Conservation (phyloP, 1,140 invertebrate genomes). For the Lerema accius region DNA sequence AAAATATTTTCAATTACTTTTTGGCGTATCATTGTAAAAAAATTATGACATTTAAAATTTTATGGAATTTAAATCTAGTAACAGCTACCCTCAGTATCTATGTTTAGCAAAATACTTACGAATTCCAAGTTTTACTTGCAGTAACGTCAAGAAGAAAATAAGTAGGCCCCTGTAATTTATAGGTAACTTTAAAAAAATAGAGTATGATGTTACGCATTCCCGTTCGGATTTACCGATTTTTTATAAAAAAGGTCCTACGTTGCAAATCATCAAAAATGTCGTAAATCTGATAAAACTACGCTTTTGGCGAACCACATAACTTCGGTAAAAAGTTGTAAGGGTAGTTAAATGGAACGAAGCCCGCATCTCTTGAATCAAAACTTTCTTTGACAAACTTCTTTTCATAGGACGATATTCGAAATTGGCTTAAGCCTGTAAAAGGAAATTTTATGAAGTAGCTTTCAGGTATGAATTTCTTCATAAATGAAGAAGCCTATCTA, state of each 20-base stretch:
- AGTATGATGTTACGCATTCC: no score
- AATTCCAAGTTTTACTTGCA: no score
- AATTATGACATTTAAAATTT: no score
- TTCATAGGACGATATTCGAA: conserved; percentile 4
- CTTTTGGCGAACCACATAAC: not conserved
- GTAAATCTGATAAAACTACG: conserved; percentile 1
- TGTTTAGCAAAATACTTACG: no score
- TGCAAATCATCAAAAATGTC: not conserved
- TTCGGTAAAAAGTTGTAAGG: not conserved
- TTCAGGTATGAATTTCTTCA: conserved; percentile 1
- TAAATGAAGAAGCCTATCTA: no score
- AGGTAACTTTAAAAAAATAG: no score
- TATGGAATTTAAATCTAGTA: no score
- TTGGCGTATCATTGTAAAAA: no score
- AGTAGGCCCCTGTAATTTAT: no score
- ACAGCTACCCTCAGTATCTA: no score
- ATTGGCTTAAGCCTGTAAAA: conserved; percentile 2
- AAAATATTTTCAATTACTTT: no score
- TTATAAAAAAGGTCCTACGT: not conserved
- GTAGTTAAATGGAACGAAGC: not conserved
- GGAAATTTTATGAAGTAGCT: not conserved
- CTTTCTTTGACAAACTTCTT: not conserved
- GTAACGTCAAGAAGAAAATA: no score
- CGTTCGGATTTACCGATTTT: not conserved
- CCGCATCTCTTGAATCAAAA: conserved; percentile 2